Evolutionary conservation across 1,140 invertebrate species (phyloP), one percentile per base, ranked within the genome.

Genomic region (Atta colombica): DNA sequence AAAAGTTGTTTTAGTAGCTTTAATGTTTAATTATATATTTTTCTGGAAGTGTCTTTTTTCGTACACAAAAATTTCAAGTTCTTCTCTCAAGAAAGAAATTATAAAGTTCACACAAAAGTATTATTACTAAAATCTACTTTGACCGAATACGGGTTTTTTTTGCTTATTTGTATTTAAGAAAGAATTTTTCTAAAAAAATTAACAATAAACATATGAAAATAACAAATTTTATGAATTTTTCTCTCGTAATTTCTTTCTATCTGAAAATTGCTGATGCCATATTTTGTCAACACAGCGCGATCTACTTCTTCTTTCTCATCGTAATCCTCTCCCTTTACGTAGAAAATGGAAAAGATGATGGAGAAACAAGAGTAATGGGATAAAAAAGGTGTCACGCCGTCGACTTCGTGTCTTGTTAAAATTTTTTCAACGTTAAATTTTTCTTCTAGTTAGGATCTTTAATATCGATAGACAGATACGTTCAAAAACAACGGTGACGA

Each of bases 381-480:
- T 88, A 85, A 86, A 84, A 88, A 78, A 88, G 68, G 39, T 71
- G 72, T 88, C 81, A 25, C 45, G 18, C 51, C 25, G 74, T 60
- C 82, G 77, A 71, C 77, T 87, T 69, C 10, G 45, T 69, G 58
- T 90, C 80, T 87, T 51, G 77, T 87, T 77, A 87, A 80, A 89
- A 90, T 89, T 84, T 90, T 77, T 78, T 61, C 78, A 74, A 45
- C 72, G 72, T 71, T 68, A 74, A 89, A 89, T 75, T 89, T 84
- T 78, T 39, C 14, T 31, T 12, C n/a, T 12, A 49, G 69, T 49
- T 35, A 16, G 14, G 31, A 82, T 61, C 61, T 16, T 74, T 31
- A 31, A 35, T 49, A 45, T 69, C 66, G 25, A 69, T 21, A 18
- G 45, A 55, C 66, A 18, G 58, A 55, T 14, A 80, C 14, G 49